Evolutionary conservation across 2,113 vertebrate genomes (phyloP).

Genomic region (Platycercus adscitus): DNA sequence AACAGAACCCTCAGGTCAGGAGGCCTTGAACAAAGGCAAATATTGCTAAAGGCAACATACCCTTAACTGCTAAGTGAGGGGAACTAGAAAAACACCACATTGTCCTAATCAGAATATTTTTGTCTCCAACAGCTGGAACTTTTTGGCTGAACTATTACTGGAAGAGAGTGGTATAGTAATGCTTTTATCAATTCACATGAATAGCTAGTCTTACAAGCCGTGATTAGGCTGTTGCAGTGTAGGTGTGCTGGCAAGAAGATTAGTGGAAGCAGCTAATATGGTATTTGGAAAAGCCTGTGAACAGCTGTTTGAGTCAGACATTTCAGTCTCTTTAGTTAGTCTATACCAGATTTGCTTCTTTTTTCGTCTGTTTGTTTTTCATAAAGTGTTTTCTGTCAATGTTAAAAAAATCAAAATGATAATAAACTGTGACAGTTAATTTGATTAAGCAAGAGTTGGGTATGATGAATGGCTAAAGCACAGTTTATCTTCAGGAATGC

Average conservation of each 20-base stretch:
- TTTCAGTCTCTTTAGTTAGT: not conserved
- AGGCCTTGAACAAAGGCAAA: constrained; percentile 39
- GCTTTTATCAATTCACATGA: not conserved
- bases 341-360: not conserved
- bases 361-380: not conserved
- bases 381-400: not conserved
- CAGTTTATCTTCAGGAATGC: not conserved
- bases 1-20: constrained; percentile 21
- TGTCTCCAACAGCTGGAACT: constrained; percentile 3
- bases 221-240: not conserved
- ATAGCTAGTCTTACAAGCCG: not conserved
- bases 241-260: constrained; percentile 3
- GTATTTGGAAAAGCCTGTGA: not conserved
- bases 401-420: not conserved
- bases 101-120: constrained; percentile 14
- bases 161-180: not conserved
- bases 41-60: constrained; percentile 43
- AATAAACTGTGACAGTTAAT: not conserved
- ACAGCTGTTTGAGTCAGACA: not conserved
- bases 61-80: constrained; percentile 2
- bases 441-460: not conserved
- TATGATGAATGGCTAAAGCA: not conserved
- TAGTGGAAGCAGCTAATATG: not conserved
- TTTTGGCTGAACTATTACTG: constrained; percentile 19
- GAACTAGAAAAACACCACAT: constrained; percentile 24